Evolutionary conservation across 2,797 vertebrate genomes (phyloP), one percentile per base, ranked within the genome.

Genomic region (Sebastes oblongus): DNA sequence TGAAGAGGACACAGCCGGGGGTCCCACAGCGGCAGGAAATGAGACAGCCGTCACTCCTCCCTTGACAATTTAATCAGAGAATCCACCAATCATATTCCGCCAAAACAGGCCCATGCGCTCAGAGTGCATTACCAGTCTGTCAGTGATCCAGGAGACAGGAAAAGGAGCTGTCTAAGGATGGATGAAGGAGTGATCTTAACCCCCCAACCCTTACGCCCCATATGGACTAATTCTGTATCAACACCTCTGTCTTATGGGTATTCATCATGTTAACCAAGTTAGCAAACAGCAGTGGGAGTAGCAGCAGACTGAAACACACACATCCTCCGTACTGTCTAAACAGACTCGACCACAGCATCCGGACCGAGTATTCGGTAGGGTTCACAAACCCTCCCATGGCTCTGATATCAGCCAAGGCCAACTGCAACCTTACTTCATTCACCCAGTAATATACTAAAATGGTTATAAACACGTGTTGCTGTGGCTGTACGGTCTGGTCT

Each of bases 141-240:
- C 65, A 68, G 52, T 27, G 50, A 85, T 30, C 77, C 66, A 56
- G 22, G 66, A 55, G 62, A 66, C 59, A 29, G 22, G n/a, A 56
- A 59, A 55, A 46, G 59, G 65, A 75, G 30, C 29, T 18, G 55
- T 34, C 72, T 54, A 20, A 66, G 88, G 88, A 91, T 80, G 74
- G 72, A 93, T 84, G 84, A 77, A 72, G 81, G 30, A 66, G 25
- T 25, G 61, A 80, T 68, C 62, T 68, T 56, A 84, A 68, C 70
- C 82, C 76, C 60, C 30, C 65, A 75, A 74, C 75, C 56, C 69
- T 66, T 24, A 8, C 3, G 55, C 34, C 61, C 54, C 9, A 65
- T 68, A 68, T 52, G 70, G 84, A 87, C 86, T 86, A 90, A 93
- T 90, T 90, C 76, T 83, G 89, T 86, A 88, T 81, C 81, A 91